Evolutionary conservation across 1,140 invertebrate species (phyloP), one percentile per base, ranked within the genome.

Genomic region (Cydia amplana): DNA sequence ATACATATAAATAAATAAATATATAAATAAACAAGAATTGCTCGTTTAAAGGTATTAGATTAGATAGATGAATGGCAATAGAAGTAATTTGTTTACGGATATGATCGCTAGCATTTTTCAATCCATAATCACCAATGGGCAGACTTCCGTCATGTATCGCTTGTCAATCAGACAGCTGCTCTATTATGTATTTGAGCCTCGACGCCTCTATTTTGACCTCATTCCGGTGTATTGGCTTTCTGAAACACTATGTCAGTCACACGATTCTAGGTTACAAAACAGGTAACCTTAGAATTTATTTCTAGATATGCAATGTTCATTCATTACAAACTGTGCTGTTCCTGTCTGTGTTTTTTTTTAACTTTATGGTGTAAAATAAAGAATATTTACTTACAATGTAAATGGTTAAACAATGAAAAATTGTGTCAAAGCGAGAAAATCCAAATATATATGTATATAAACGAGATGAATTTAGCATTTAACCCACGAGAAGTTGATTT

Each of bases 261-360:
- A 72, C 74, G 78, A 60, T 73, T 82, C 79, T 83, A 82, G 82
- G 82, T 80, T 79, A 83, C 79, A 67, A n/a, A n/a, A 60, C 55
- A 51, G n/a, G 32, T 70, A 43, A 70, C 65, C 65, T 70, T 70
- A 70, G 28, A 40, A 70, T 70, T 70, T 70, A 70, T 70, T 70
- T 70, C 65, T 70, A 70, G 65, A 36, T 60, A 60, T n/a, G 1
- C n/a, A 60, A 60, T 60, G 55, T 60, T 20, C 2, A 60, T 60
- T 20, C n/a, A 10, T 43, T 43, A 60, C n/a, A n/a, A n/a, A n/a
- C n/a, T n/a, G n/a, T n/a, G n/a, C n/a, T n/a, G n/a, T n/a, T n/a
- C n/a, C n/a, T n/a, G n/a, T n/a, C n/a, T n/a, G n/a, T n/a, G n/a
- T n/a, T n/a, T n/a, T n/a, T n/a, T n/a, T n/a, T n/a, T n/a, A n/a